These are phyloP conservation scores for Brachynemurus nebulosus DNA, from an alignment of 2,888 invertebrate genomes.

Conservation along the genomic window DNA sequence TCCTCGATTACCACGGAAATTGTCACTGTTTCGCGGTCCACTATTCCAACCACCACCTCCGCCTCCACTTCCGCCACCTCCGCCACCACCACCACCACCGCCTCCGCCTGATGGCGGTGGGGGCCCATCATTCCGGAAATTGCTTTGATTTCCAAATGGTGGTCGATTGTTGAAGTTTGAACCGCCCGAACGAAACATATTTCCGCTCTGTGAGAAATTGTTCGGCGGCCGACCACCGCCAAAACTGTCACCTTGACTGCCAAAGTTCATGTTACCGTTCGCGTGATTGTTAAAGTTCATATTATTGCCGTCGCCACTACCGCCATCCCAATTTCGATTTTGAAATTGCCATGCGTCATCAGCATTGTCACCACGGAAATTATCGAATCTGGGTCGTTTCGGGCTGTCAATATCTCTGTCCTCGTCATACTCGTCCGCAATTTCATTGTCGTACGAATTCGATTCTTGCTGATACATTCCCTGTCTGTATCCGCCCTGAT, in stretches of 20 bases:
- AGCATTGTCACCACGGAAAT: not conserved
- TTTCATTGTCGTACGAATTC: not conserved
- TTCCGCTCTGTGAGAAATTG: not conserved
- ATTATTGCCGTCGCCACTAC: not conserved
- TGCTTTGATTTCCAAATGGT: not conserved
- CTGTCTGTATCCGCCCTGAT: too few species aligned
- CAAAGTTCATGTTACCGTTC: too few species aligned
- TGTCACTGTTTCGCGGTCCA: not conserved
- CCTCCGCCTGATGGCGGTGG: not conserved
- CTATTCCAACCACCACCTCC: not conserved
- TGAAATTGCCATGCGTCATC: not conserved
- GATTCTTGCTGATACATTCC: not conserved
- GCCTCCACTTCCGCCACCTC: conserved; percentile 1
- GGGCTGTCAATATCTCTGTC: not conserved
- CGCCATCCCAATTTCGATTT: not conserved
- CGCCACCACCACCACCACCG: not conserved
- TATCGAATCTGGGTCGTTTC: not conserved
- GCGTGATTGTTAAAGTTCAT: not conserved
- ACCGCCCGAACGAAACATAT: not conserved
- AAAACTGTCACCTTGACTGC: too few species aligned
- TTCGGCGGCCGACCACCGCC: not conserved
- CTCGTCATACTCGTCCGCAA: not conserved
- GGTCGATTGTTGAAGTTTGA: not conserved
- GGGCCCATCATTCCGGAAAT: conserved; percentile 1
- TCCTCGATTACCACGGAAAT: not conserved